Evolutionary conservation across 2,113 vertebrate species (phyloP), one percentile per base, ranked within the genome.

Genomic region (Otus sunia): DNA sequence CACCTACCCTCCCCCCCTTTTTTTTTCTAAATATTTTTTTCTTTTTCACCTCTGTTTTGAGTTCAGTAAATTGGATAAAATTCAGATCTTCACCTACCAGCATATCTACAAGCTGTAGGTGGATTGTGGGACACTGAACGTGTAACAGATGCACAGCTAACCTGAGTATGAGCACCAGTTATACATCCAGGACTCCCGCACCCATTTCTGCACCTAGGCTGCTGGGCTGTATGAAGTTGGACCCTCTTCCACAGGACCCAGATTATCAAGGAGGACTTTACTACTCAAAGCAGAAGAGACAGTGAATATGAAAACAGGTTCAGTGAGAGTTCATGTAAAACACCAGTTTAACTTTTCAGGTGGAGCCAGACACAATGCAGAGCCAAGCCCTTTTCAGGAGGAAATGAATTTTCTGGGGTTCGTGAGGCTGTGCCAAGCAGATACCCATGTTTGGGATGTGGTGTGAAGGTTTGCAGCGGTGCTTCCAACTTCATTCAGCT

Each of bases 391-490:
- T 32, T 47, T 21, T 19, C 27, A 7, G 58, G 10, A 32, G 60
- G 66, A 71, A 32, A 30, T 2, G 19, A 3, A 6, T 5, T 22
- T 13, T 9, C 5, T 7, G 41, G 20, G 30, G 21, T 10, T 19
- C 2, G 2, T 5, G 68, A 34, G 32, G 82, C 67, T 9, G n/a
- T 0, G 4, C 74, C 6, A 0, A 11, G 78, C 50, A 2, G 55
- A 18, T 8, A 0, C 20, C 49, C 66, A 4, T 2, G 2, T 72
- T 47, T 3, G 1, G 34, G 43, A 12, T 3, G 0, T 0, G 10
- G 2, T 3, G 19, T 1, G 0, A 18, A 5, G 23, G 21, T 49
- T 22, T 30, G 29, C 64, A 8, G 39, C 9, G 0, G 15, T 3
- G 0, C 73, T 14, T 20, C 39, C 62, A 1, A 0, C 36, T 62